Base-by-base conservation (phyloP, 2,888 invertebrate genomes). In the Dolichomitus sp. region DNA sequence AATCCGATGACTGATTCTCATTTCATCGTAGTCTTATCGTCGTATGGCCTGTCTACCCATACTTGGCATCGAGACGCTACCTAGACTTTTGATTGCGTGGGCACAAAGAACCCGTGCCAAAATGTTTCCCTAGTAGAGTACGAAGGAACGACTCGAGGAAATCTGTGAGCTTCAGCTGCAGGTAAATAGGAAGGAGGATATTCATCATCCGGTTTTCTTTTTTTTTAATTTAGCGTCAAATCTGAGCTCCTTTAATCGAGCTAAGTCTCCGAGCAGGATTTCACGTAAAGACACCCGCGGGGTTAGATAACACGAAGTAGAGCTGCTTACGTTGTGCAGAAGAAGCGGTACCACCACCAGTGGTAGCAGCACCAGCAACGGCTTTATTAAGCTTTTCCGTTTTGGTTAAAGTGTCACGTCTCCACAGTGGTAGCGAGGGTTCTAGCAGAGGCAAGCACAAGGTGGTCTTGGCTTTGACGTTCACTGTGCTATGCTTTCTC, bases 381-480 rank as follows among this genome's bases (percentile, higher is more conserved):
- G 74, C 70, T 70, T 76, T 80, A 80, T 75, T 80, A 75, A 81
- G 80, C 77, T 83, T 84, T 76, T 73, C 50, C 80, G 73, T 65
- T 74, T 81, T 78, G 80, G 83, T 78, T 83, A 83, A 84, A 80
- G 83, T 73, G 75, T 85, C 81, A 73, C 81, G 85, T 81, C 75
- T 80, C 77, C 17, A 52, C 52, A 40, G 59, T 52, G 45, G 63
- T 27, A 33, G 59, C 50, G 66, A 17, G 59, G 19, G 52, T 57
- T 59, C 69, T 19, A 52, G 77, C 37, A 42, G 68, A 61, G 17
- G 14, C 59, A 4, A 40, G 33, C 57, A n/a, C 57, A 63, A 42
- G 23, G 42, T 42, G 63, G 48, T 66, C 57, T 30, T 30, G 30
- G 57, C 57, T 57, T 30, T 57, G 57, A 33, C 57, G 57, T 57